Base-by-base conservation (phyloP, 1,140 invertebrate genomes). In the Drosophila sproati region DNA sequence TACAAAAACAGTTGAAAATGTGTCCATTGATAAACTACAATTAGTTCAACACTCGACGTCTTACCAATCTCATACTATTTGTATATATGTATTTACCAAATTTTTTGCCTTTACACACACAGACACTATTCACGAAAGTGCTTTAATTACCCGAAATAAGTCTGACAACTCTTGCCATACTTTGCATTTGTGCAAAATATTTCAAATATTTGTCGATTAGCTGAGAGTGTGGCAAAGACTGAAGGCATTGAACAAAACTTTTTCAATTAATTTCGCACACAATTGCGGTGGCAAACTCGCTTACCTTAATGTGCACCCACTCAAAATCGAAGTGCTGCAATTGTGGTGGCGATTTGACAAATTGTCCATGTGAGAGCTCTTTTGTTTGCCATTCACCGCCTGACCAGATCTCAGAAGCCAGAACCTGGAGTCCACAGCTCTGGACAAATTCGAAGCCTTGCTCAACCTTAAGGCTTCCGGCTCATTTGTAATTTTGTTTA, bases 271-370 rank as follows among this genome's bases (percentile, higher is more conserved):
- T 89, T 85, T 41, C n/a, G 29, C 10, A 51, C 69, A 78, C 79
- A 69, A 74, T 81, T 69, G 80, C 52, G 45, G 62, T 43, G 76
- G 50, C 55, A 73, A 74, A 77, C 71, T 57, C 63, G 32, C 51
- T 67, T 54, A 45, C 71, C 78, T 66, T 34, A 54, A 56, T 51
- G 28, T 43, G 35, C 34, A 32, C 20, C 54, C 29, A 70, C 48
- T 41, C 37, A 57, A 77, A 89, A 72, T 89, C 80, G 78, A 82
- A 80, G 73, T 61, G 52, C 67, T 80, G 77, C 80, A 83, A 89
- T 88, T 89, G 85, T 82, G 85, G 85, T 81, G 85, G 81, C 85
- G 80, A 89, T 89, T 89, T 89, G 85, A 89, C 85, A 89, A 89
- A 89, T 89, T 89, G 78, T 81, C 59, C 55, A 80, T 78, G 70